These are phyloP conservation scores for Apostichopus japonicus DNA, from an alignment of 35 echinoderm and acorn worm species.

Conservation along the genomic window DNA sequence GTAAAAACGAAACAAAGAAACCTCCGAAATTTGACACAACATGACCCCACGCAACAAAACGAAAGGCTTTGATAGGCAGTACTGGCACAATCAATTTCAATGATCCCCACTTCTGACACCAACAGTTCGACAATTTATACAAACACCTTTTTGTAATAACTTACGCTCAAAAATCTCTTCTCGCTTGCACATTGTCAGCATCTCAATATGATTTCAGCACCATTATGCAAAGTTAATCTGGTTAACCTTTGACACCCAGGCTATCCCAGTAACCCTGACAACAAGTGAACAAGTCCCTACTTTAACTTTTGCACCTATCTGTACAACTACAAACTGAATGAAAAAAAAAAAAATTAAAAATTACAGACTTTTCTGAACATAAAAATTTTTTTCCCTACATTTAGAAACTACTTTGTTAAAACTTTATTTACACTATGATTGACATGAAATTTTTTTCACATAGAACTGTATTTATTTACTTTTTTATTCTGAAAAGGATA, in stretches of 20 bases:
- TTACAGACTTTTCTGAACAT: not conserved
- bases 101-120: not conserved
- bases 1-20: not conserved
- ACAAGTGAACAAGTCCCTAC: not conserved
- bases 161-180: not conserved
- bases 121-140: not conserved
- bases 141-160: not conserved
- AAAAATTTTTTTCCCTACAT: not conserved
- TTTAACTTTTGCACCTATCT: not conserved
- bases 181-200: not conserved
- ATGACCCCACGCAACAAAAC: not conserved
- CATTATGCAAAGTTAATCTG: not conserved
- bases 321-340: not conserved
- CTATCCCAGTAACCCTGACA: not conserved
- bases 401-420: not conserved
- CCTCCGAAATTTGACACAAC: not conserved
- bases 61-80: constrained; percentile 3
- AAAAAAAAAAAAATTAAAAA: not conserved
- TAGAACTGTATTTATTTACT: not conserved
- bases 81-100: not conserved
- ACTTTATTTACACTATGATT: constrained; percentile 38
- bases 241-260: too few species aligned
- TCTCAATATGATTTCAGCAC: not conserved
- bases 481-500: not conserved
- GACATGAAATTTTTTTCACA: not conserved